Conservation (phyloP, 2,888 invertebrate species). For the Oscheius sp. region DNA sequence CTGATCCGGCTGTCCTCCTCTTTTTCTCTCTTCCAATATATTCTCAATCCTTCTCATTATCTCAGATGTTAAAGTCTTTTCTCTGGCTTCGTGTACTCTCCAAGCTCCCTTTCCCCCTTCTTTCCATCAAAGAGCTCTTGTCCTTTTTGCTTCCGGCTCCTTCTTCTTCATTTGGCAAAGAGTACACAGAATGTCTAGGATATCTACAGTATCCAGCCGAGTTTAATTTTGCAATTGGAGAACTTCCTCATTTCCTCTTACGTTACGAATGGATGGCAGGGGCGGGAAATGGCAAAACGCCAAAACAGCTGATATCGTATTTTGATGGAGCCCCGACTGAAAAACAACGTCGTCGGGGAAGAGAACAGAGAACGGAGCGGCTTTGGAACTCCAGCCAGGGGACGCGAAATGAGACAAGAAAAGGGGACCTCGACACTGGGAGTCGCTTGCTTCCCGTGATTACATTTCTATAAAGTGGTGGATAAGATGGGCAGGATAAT, state of each 20-base stretch:
- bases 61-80: neutral
- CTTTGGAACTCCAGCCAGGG: too few species aligned
- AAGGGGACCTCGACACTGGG: neutral
- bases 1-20: neutral
- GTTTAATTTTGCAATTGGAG: neutral
- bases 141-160: neutral
- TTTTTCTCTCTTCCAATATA: neutral
- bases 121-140: too few species aligned
- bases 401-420: neutral
- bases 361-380: slow-evolving; percentile 27
- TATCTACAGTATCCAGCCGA: neutral
- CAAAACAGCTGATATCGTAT: slow-evolving; percentile 37
- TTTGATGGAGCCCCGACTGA: slow-evolving; percentile 19
- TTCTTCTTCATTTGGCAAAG: neutral
- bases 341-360: slow-evolving; percentile 22
- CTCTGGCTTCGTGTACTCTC: neutral
- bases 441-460: neutral
- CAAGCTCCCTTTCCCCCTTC: too few species aligned
- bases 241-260: neutral
- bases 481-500: too few species aligned
- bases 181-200: neutral
- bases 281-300: slow-evolving; percentile 27
- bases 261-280: slow-evolving; percentile 1
- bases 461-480: too few species aligned
- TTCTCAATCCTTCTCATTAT: neutral